A percentile compares a stretch with the other conserved stretches of the same genome.
Conservation (phyloP, 1,140 invertebrate species). For the Mylabris phalerata region DNA sequence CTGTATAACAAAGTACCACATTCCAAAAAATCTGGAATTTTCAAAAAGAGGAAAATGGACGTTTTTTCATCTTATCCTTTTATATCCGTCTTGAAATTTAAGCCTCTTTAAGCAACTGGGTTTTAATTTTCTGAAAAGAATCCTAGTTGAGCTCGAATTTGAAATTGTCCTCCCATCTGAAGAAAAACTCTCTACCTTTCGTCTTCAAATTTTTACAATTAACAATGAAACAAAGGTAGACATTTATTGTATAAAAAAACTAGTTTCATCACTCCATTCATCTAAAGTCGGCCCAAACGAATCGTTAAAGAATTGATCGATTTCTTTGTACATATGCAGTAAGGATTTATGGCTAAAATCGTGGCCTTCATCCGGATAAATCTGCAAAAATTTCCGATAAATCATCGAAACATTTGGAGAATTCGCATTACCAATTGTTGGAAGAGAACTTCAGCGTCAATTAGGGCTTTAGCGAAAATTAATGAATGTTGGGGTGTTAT, state of each 20-base stretch:
- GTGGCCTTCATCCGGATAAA: constrained; percentile 81
- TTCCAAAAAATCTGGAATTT: too few relatives aligned
- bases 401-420: too few relatives aligned
- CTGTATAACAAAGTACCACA: too few relatives aligned
- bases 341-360: constrained; percentile 55
- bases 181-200: background rate
- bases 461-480: constrained; percentile 68
- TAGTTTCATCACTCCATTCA: constrained; percentile 55
- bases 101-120: constrained; percentile 7
- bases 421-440: constrained; percentile 60
- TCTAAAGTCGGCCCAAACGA: constrained; percentile 67
- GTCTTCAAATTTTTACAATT: background rate
- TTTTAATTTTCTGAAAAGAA: constrained; percentile 3
- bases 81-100: background rate
- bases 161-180: too few relatives aligned
- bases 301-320: constrained; percentile 79
- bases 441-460: constrained; percentile 66
- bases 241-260: constrained; percentile 37
- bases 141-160: too few relatives aligned
- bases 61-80: background rate
- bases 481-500: constrained; percentile 82
- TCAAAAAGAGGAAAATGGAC: constrained; percentile 2
- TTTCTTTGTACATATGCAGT: constrained; percentile 69
- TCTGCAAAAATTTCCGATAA: constrained; percentile 45
- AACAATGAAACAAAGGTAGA: background rate